Evolutionary conservation across 2,113 vertebrate genomes (phyloP), one percentile per base, ranked within the genome.

Genomic region (Stegastes partitus): DNA sequence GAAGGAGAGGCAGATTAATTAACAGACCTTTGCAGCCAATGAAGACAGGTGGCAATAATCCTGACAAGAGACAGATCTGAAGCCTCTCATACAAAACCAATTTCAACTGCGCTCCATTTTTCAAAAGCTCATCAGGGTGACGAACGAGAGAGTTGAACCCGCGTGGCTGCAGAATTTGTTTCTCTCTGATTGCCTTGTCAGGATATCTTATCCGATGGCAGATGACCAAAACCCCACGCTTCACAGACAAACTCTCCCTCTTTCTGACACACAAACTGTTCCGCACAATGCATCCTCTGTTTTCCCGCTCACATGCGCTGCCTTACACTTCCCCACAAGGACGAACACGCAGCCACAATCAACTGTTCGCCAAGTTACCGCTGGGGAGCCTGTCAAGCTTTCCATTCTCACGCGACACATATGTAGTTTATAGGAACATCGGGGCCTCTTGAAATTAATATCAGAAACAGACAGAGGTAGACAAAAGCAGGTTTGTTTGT

Each of bases 21-120:
- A 93, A 93, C 85, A 71, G 92, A 92, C 91, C 92, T 84, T 87
- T 91, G 88, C 87, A 84, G 87, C 87, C 93, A 87, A 94, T 93
- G 92, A 94, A 94, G 94, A 95, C 93, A 94, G 93, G 94, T 95
- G 93, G 93, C 94, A 87, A 90, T 94, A 92, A 93, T 93, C 90
- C 92, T 91, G 91, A 93, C 90, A 94, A 91, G 91, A 84, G 84
- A 92, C 92, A 90, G 87, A 93, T 93, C 89, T 92, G 90, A 93
- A 93, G 88, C 89, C 89, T 71, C 91, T 92, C 92, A 90, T 93
- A 93, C 92, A 91, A 92, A 94, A 94, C 93, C 93, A 93, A 93
- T 95, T 95, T 92, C 89, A 86, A 72, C 87, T 66, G 56, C 76
- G 70, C 90, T 92, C 84, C 92, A 94, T 94, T 94, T 94, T 91